A percentile compares a stretch with the other conserved stretches of the same genome.
phyloP scores from a whole-genome alignment of 2,113 vertebrate genomes.

The Parotia lawesii region DNA sequence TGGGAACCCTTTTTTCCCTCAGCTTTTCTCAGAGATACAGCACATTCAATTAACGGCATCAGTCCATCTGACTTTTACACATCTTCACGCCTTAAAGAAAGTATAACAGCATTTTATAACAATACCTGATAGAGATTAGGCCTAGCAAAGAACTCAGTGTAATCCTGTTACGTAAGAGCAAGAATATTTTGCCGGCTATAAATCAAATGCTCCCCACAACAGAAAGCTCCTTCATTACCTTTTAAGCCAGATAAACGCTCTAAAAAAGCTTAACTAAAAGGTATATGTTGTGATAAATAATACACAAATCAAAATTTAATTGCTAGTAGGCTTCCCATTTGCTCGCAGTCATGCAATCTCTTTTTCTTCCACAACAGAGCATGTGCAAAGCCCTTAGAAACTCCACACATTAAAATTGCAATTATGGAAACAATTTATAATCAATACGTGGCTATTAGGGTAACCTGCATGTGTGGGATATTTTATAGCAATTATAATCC shows the following conservation, averaged over 20 bases:
- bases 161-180: constrained; percentile 13
- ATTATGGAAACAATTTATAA: constrained; percentile 28
- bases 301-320: background rate
- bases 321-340: background rate
- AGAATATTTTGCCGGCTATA: background rate
- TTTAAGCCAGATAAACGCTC: background rate
- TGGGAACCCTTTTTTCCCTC: background rate
- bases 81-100: background rate
- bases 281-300: background rate
- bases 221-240: background rate
- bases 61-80: background rate
- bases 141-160: background rate
- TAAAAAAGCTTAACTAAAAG: background rate
- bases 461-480: background rate
- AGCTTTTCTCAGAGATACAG: background rate
- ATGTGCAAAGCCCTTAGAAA: background rate
- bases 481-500: constrained; percentile 6
- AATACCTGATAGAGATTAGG: constrained; percentile 5
- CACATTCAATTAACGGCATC: background rate
- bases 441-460: background rate
- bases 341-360: background rate
- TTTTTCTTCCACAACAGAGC: background rate
- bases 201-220: background rate
- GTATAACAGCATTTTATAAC: background rate
- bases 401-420: background rate